Evolutionary conservation across 2,888 invertebrate genomes (phyloP).

Genomic region (Drosophila tanythrix): DNA sequence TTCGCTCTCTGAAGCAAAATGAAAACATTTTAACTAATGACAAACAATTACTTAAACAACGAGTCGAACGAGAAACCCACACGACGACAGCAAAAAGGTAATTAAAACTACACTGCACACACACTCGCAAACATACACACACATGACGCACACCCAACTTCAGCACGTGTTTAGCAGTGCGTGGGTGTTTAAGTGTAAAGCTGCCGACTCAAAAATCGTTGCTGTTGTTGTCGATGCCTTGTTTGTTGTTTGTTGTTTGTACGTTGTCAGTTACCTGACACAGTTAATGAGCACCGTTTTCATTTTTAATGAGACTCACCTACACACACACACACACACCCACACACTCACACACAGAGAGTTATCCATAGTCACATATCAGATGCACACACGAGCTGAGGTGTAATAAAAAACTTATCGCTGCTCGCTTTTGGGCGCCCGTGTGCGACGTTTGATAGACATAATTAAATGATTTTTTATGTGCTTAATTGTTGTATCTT

Average conservation of each 20-base stretch:
- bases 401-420: constrained; percentile 78
- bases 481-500: constrained; percentile 74
- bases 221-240: constrained; percentile 19
- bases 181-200: constrained; percentile 73
- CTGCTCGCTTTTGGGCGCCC: constrained; percentile 62
- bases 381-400: constrained; percentile 39
- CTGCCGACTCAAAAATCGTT: constrained; percentile 72
- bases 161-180: constrained; percentile 1
- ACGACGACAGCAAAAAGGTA: constrained; percentile 63
- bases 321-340: constrained; percentile 14
- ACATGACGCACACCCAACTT: constrained; percentile 7
- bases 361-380: constrained; percentile 23
- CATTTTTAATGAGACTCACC: constrained; percentile 73
- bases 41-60: constrained; percentile 82
- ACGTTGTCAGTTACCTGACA: constrained; percentile 55
- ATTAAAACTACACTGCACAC: constrained; percentile 68
- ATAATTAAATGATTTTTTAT: constrained; percentile 78
- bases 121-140: constrained; percentile 8
- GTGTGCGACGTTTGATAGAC: constrained; percentile 71
- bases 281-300: constrained; percentile 72
- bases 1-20: constrained; percentile 64
- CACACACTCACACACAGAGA: background rate
- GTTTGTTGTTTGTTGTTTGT: constrained; percentile 54
- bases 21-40: constrained; percentile 82
- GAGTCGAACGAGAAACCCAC: constrained; percentile 65